Evolutionary conservation across 2,113 vertebrate species (phyloP).

Genomic region (Cygnus buccinator): DNA sequence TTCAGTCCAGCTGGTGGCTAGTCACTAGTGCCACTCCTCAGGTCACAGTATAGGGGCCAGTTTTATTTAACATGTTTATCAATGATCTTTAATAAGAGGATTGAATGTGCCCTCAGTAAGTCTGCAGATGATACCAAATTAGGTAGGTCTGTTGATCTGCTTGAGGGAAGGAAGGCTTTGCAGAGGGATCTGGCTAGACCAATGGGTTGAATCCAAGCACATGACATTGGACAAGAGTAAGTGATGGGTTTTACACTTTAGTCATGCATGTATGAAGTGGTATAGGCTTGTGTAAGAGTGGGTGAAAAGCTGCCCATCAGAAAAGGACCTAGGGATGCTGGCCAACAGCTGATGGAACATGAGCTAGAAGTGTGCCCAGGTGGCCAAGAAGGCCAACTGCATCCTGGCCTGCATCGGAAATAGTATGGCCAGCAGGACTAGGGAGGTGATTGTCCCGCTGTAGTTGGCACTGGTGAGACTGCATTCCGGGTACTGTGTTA

Average conservation of each 20-base stretch:
- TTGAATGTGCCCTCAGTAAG: not conserved
- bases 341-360: too few species aligned
- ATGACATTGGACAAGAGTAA: not conserved
- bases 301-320: too few species aligned
- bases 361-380: too few species aligned
- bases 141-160: not conserved
- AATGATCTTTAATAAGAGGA: not conserved
- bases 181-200: not conserved
- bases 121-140: not conserved
- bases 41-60: not conserved
- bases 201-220: not conserved
- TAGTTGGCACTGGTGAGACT: too few species aligned
- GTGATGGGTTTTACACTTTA: rapidly evolving
- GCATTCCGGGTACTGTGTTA: too few species aligned
- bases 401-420: too few species aligned
- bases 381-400: too few species aligned
- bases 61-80: not conserved
- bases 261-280: too few species aligned
- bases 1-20: not conserved
- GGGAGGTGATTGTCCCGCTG: too few species aligned
- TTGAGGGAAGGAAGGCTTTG: not conserved
- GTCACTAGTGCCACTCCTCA: not conserved
- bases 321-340: too few species aligned
- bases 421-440: too few species aligned
- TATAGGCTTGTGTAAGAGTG: too few species aligned